These are phyloP conservation scores for Sebastes glaucus DNA, from an alignment of 2,797 vertebrate species.

Conservation along the genomic window DNA sequence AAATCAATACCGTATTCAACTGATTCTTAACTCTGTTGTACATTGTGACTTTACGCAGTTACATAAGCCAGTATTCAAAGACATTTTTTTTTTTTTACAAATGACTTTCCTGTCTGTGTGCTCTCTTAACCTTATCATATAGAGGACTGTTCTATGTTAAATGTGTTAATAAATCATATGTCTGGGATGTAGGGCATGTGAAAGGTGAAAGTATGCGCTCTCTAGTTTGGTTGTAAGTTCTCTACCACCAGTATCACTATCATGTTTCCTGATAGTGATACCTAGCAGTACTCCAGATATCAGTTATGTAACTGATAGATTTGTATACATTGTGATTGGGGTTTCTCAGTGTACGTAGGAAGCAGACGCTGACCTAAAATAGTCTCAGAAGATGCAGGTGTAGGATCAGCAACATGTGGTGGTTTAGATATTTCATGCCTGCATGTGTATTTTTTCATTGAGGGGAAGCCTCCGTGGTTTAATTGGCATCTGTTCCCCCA, in stretches of 20 bases:
- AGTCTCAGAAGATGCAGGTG: constrained; percentile 15
- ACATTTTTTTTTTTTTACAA: neutral
- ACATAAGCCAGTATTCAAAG: neutral
- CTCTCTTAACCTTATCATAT: neutral
- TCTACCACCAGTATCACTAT: neutral
- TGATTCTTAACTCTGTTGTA: neutral
- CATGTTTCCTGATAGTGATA: neutral
- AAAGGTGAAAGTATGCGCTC: neutral
- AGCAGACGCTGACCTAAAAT: neutral
- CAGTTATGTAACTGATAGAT: constrained; percentile 18
- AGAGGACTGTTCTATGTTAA: neutral
- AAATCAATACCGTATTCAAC: neutral
- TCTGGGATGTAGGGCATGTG: neutral
- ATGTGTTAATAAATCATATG: neutral
- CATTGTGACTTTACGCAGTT: neutral
- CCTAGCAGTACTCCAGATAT: neutral
- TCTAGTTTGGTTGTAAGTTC: neutral
- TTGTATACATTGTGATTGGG: neutral
- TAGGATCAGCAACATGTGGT: constrained; percentile 31
- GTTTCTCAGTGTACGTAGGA: neutral
- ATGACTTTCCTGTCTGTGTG: neutral
- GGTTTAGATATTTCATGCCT: constrained; percentile 9
- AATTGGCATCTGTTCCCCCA: constrained; percentile 19
- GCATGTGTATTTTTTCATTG: constrained; percentile 8
- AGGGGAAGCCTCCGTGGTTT: neutral